A percentile compares a stretch with the other conserved stretches of the same genome.
These are phyloP conservation scores for Montipora cactus DNA, from an alignment of 64 coral and sea anemone species.

Conservation along the genomic window DNA sequence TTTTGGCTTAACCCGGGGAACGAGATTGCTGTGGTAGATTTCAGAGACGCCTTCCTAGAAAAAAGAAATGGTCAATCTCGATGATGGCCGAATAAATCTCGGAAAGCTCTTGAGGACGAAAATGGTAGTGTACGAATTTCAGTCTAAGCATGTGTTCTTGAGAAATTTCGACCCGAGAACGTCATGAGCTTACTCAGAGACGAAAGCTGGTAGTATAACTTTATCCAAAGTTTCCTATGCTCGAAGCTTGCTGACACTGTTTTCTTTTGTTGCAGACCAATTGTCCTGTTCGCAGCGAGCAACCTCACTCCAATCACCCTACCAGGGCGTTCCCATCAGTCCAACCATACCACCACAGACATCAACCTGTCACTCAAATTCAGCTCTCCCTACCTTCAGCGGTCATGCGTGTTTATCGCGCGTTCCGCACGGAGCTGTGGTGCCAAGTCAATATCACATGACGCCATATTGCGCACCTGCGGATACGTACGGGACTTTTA, in stretches of 20 bases:
- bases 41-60: no score
- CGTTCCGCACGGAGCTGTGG: conserved; percentile 46
- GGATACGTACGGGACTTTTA: conserved; percentile 83
- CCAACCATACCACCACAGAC: conserved; percentile 36
- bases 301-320: conserved; percentile 5
- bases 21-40: no score
- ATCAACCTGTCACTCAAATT: conserved; percentile 54
- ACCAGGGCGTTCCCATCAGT: conserved; percentile 40
- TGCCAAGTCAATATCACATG: conserved; percentile 80
- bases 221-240: no score
- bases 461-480: conserved; percentile 80
- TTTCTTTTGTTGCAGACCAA: conserved; percentile 20
- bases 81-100: no score
- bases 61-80: no score
- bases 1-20: no score
- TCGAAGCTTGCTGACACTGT: background rate
- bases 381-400: conserved; percentile 60
- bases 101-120: no score
- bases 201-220: no score
- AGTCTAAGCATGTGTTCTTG: no score
- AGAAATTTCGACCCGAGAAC: no score
- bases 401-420: conserved; percentile 76
- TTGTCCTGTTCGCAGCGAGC: conserved; percentile 55
- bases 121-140: no score
- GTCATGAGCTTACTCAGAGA: no score